Conservation (phyloP, 2,888 invertebrate species). For the Kryphioiulus occultus region DNA sequence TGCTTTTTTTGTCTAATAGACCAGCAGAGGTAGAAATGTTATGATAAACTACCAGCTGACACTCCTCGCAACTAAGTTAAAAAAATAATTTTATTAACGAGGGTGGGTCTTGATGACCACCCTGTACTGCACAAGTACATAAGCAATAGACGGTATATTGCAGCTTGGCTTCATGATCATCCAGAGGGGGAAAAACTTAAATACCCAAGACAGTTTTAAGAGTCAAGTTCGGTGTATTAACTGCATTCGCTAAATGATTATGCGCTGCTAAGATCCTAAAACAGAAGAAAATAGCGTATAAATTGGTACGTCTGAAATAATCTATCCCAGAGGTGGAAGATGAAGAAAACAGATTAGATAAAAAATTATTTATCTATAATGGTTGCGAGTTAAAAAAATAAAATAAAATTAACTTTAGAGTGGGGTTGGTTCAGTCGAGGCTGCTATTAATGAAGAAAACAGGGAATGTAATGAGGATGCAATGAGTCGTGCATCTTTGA, state of each 20-base stretch:
- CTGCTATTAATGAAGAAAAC: slow-evolving; percentile 39
- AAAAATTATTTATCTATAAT: slow-evolving; percentile 9
- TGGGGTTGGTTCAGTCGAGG: background rate
- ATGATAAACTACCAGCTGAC: too few relatives aligned
- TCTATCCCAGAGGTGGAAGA: background rate
- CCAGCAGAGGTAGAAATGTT: too few relatives aligned
- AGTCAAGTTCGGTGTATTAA: background rate
- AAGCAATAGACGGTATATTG: too few relatives aligned
- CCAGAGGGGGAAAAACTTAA: too few relatives aligned
- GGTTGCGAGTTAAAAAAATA: background rate
- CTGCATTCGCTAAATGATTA: background rate
- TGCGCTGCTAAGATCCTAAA: background rate
- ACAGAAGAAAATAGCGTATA: background rate
- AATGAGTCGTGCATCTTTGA: slow-evolving; percentile 45
- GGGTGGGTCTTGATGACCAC: too few relatives aligned
- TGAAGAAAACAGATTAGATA: slow-evolving; percentile 23
- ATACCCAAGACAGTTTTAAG: background rate
- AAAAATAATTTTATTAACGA: too few relatives aligned
- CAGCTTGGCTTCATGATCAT: too few relatives aligned
- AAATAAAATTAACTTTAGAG: slow-evolving; percentile 39
- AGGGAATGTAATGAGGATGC: slow-evolving; percentile 41
- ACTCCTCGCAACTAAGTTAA: too few relatives aligned
- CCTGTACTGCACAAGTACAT: too few relatives aligned
- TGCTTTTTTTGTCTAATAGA: too few relatives aligned
- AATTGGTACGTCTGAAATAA: background rate